These are phyloP conservation scores for Bacillus rossius DNA, from an alignment of 1,140 invertebrate species.

Conservation along the genomic window DNA sequence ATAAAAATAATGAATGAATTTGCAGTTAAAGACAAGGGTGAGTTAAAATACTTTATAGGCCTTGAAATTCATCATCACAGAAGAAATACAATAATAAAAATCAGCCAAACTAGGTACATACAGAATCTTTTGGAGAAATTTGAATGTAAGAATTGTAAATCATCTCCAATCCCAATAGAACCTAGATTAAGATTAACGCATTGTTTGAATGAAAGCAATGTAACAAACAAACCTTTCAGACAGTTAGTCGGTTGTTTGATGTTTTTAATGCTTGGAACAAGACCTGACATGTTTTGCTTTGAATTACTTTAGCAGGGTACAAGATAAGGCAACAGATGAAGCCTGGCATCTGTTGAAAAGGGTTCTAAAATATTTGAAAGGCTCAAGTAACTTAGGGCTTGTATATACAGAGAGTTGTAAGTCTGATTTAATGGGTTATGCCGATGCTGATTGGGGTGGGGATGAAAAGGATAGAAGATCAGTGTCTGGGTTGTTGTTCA, in stretches of 20 bases:
- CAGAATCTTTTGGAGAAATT: background rate
- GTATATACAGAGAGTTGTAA: background rate
- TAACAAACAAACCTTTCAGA: slow-evolving; percentile 1
- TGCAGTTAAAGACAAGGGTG: slow-evolving; percentile 14
- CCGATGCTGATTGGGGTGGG: too few relatives aligned
- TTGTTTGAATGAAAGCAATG: too few relatives aligned
- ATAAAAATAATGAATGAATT: slow-evolving; percentile 4
- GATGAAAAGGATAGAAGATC: too few relatives aligned
- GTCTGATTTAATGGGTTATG: too few relatives aligned
- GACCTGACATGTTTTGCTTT: slow-evolving; percentile 28
- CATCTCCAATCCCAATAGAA: too few relatives aligned
- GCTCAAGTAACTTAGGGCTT: background rate
- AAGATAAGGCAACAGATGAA: slow-evolving; percentile 18
- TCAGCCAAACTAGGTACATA: background rate
- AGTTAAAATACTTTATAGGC: slow-evolving; percentile 16
- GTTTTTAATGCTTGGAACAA: slow-evolving; percentile 25
- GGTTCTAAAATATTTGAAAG: slow-evolving; percentile 22
- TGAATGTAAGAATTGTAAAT: too few relatives aligned
- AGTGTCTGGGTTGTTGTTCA: too few relatives aligned
- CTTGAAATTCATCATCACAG: slow-evolving; percentile 11
- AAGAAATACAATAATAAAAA: slow-evolving; percentile 2
- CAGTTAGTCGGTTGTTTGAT: slow-evolving; percentile 31
- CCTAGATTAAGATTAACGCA: too few relatives aligned
- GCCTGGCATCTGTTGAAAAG: slow-evolving; percentile 21
- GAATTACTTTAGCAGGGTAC: slow-evolving; percentile 23